Conservation (phyloP, 2,888 invertebrate genomes). For the Melangyna quadrimaculata region DNA sequence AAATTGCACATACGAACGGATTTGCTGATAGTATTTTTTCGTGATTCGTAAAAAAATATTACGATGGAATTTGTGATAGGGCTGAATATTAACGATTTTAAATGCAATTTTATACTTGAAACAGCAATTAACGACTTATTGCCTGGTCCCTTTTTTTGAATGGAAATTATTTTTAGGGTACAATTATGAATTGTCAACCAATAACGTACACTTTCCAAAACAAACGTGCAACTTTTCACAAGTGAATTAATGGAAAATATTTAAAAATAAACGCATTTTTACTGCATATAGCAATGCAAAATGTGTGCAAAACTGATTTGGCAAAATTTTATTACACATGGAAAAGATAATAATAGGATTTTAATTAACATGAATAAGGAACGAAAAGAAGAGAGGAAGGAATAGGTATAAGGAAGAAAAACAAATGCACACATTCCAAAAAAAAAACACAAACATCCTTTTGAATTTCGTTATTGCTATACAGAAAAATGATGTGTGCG, state of each 20-base stretch:
- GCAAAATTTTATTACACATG: not conserved
- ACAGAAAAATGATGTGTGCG: constrained; percentile 57
- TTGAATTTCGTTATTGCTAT: constrained; percentile 46
- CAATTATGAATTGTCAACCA: too few relatives aligned
- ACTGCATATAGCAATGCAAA: not conserved
- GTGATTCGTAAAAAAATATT: too few relatives aligned
- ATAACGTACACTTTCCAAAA: constrained; percentile 41
- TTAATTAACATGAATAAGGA: too few relatives aligned
- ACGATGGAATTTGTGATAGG: too few relatives aligned
- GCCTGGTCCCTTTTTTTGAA: too few relatives aligned
- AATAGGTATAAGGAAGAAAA: constrained; percentile 6
- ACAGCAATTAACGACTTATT: too few relatives aligned
- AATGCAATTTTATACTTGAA: too few relatives aligned
- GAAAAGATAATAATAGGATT: not conserved
- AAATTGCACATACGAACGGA: too few relatives aligned
- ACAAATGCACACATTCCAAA: constrained; percentile 67
- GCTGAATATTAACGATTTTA: too few relatives aligned
- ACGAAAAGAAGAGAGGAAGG: too few relatives aligned
- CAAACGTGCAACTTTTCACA: constrained; percentile 5
- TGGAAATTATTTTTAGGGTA: too few relatives aligned
- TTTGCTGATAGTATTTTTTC: too few relatives aligned
- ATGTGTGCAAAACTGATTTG: not conserved
- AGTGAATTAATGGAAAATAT: constrained; percentile 19
- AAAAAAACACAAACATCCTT: constrained; percentile 3
- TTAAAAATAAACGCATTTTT: not conserved